A percentile compares a stretch with the other conserved stretches of the same genome.
phyloP scores from a whole-genome alignment of 2,797 vertebrate species.

The Falco cherrug region DNA sequence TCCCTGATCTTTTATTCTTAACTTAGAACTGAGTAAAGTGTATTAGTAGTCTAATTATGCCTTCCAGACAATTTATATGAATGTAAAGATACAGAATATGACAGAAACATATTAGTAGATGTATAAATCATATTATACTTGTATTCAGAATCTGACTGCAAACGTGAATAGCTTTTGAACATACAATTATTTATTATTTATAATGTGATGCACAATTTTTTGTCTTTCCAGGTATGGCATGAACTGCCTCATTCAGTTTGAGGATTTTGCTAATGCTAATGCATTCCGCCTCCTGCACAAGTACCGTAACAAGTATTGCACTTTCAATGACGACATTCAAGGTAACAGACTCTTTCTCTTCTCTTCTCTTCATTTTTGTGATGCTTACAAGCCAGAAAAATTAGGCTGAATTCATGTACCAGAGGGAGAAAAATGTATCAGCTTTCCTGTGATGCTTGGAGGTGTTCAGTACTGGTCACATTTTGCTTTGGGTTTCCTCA shows the following conservation, averaged over 20 bases:
- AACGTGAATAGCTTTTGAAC: neutral
- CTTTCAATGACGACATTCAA: constrained; percentile 99
- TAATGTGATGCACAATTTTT: constrained; percentile 1
- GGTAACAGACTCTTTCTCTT: constrained; percentile 71
- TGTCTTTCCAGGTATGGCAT: constrained; percentile 78
- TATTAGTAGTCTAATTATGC: neutral
- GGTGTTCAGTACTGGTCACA: neutral
- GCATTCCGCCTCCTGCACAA: constrained; percentile 94
- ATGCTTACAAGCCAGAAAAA: neutral
- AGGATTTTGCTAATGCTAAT: constrained; percentile 95
- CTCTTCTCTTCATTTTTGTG: neutral
- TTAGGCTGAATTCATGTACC: neutral
- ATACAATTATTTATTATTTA: neutral
- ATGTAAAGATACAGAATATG: neutral
- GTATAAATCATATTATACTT: neutral
- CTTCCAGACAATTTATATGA: neutral
- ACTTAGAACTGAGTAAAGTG: neutral
- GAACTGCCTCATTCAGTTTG: constrained; percentile 97
- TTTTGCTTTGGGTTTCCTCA: neutral
- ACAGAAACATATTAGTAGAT: neutral
- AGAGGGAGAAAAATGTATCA: neutral
- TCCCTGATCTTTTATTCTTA: neutral
- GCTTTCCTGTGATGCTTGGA: neutral
- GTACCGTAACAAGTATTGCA: constrained; percentile 93
- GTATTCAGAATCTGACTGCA: neutral